These are phyloP conservation scores for Papilio xuthus DNA, from an alignment of 1,140 invertebrate species.

Conservation along the genomic window DNA sequence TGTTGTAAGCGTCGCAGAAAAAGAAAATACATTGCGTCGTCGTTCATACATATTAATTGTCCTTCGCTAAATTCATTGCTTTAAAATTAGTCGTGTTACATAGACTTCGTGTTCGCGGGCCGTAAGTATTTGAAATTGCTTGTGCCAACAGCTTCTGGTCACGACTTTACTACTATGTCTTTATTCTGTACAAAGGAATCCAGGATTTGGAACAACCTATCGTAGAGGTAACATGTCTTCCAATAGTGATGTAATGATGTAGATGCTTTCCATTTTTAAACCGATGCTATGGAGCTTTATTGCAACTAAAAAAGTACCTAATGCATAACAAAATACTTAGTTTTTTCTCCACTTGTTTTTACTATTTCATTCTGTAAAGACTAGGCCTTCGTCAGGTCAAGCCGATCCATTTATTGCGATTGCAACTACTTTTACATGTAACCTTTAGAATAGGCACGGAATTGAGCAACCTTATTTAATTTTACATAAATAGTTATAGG, in stretches of 20 bases:
- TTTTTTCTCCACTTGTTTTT: neutral
- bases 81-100: slow-evolving; percentile 37
- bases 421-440: neutral
- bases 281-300: too few species aligned
- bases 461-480: neutral
- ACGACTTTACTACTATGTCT: slow-evolving; percentile 35
- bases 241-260: too few species aligned
- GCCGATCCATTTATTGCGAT: neutral
- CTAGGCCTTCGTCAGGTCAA: neutral
- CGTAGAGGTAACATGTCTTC: too few species aligned
- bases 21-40: slow-evolving; percentile 24
- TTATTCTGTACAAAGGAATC: neutral
- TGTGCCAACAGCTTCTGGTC: slow-evolving; percentile 24
- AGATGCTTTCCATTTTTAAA: too few species aligned
- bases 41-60: slow-evolving; percentile 36
- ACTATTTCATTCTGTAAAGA: neutral
- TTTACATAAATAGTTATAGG: neutral
- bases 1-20: neutral
- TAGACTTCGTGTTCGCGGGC: slow-evolving; percentile 31
- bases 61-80: slow-evolving; percentile 35
- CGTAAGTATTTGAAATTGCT: slow-evolving; percentile 35
- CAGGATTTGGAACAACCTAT: too few species aligned
- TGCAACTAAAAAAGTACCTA: too few species aligned
- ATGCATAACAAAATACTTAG: neutral
- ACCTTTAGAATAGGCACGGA: neutral